These are phyloP conservation scores for Drosophila buzzatii DNA, from an alignment of 2,888 invertebrate genomes.

Conservation along the genomic window DNA sequence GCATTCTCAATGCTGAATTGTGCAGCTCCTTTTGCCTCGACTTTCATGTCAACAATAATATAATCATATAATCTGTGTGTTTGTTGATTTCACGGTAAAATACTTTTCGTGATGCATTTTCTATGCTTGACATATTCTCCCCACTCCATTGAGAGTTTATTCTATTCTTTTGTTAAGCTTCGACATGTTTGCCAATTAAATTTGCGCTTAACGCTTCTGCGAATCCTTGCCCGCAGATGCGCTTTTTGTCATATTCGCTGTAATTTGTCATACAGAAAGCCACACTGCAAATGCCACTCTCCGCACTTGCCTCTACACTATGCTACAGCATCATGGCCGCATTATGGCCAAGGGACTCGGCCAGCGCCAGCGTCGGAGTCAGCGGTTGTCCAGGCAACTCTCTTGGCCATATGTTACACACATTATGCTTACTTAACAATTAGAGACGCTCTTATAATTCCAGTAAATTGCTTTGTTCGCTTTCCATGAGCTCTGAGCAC, in stretches of 20 bases:
- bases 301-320: not conserved
- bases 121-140: constrained; percentile 48
- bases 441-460: constrained; percentile 74
- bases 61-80: constrained; percentile 14
- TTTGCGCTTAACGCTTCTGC: constrained; percentile 28
- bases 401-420: constrained; percentile 73
- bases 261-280: constrained; percentile 38
- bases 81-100: constrained; percentile 18
- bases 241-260: constrained; percentile 37
- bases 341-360: constrained; percentile 27
- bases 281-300: not conserved
- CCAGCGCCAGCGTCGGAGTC: constrained; percentile 12
- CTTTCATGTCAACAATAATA: constrained; percentile 12
- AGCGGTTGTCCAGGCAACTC: constrained; percentile 37
- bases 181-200: constrained; percentile 65
- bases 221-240: constrained; percentile 27
- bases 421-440: constrained; percentile 77
- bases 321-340: constrained; percentile 17
- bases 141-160: constrained; percentile 5
- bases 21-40: not conserved
- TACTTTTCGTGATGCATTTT: constrained; percentile 25
- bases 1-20: not conserved
- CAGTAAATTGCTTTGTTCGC: constrained; percentile 71
- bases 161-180: constrained; percentile 8
- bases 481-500: constrained; percentile 11